Evolutionary conservation across 2,888 invertebrate species (phyloP), one percentile per base, ranked within the genome.

Genomic region (Dysmachus trigonus): DNA sequence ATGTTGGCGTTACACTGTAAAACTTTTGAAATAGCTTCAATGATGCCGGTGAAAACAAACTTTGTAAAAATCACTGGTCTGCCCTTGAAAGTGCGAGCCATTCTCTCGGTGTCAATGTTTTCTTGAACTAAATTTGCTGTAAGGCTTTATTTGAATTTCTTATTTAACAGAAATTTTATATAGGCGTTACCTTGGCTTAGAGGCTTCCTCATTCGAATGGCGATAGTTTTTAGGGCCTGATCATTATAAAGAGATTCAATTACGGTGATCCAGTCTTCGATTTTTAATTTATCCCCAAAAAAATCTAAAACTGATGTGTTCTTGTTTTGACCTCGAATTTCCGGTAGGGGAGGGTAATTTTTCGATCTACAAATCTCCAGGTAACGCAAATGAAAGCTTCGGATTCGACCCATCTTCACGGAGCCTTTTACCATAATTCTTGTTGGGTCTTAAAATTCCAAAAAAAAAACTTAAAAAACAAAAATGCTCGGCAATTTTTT

Each of bases 191-290:
- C 90, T 83, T 87, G 88, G 18, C 89, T 90, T 87, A 89, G 88
- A 90, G 90, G 86, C 90, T 92, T 89, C 31, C 94, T 93, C 91
- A 96, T 95, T 89, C 94, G 93, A 87, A 96, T 94, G 41, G 94
- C 93, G 87, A 96, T 93, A 87, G 94, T 93, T 90, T 95, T 95
- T 4, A 97, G 93, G 87, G 95, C 95, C 81, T 95, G 93, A 90
- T 97, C 97, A 88, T 95, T 93, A 77, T 94, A 93, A 5, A 97
- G 91, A 0, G 96, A 95, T 89, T 95, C 95, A 81, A 96, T 91
- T 77, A 97, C 94, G 1, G 96, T 95, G 38, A 94, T 93, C 96
- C 96, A 97, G 88, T 97, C 96, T 87, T 93, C 94, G 87, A 95
- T 94, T 89, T 95, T 95, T 81, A 97, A 93, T 88, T 96, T 94